These are phyloP conservation scores for Sisyra nigra DNA, from an alignment of 2,888 invertebrate species.

Conservation along the genomic window DNA sequence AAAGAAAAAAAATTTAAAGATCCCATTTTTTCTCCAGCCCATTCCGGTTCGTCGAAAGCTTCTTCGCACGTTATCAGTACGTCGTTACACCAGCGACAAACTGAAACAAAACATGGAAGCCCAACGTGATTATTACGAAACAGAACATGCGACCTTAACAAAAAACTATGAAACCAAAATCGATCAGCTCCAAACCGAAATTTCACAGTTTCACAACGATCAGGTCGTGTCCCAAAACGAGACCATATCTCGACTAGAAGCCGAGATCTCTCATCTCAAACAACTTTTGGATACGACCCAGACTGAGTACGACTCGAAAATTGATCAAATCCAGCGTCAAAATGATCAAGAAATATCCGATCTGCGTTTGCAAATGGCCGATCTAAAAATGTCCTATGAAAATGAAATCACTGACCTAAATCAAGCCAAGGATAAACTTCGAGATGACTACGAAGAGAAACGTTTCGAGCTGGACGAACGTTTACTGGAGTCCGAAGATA, in stretches of 20 bases:
- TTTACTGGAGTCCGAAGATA: not conserved
- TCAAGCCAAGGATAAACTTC: not conserved
- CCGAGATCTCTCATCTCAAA: not conserved
- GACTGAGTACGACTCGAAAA: not conserved
- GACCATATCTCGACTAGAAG: too few relatives aligned
- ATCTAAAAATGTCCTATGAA: slow-evolving; percentile 1
- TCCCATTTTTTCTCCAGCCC: not conserved
- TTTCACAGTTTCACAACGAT: too few relatives aligned
- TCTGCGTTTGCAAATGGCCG: slow-evolving; percentile 11
- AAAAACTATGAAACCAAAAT: too few relatives aligned
- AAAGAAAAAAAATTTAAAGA: not conserved
- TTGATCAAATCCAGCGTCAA: too few relatives aligned
- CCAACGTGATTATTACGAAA: slow-evolving; percentile 20
- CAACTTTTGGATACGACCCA: not conserved
- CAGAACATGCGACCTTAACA: not conserved
- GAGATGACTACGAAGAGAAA: not conserved
- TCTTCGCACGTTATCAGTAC: not conserved
- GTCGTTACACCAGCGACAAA: not conserved
- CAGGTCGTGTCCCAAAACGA: too few relatives aligned
- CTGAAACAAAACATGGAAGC: not conserved
- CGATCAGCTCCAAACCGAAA: too few relatives aligned
- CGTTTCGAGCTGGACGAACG: not conserved
- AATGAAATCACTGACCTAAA: not conserved
- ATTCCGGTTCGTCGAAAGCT: slow-evolving; percentile 2
- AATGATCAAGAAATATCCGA: slow-evolving; percentile 22